These are phyloP conservation scores for Phymastichus coffea DNA, from an alignment of 1,140 invertebrate genomes.

Conservation along the genomic window DNA sequence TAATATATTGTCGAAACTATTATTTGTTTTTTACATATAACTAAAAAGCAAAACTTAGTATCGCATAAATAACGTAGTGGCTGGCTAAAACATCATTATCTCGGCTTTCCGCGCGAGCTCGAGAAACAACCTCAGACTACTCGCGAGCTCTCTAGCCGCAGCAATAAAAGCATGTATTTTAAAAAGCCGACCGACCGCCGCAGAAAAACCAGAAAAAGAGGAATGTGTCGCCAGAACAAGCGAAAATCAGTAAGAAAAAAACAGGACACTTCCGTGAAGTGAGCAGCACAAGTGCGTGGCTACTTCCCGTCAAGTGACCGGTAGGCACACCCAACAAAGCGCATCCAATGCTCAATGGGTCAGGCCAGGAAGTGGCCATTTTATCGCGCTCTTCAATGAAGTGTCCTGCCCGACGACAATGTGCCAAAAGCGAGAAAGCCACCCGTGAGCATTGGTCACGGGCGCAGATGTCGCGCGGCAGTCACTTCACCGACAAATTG, in stretches of 20 bases:
- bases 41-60: too few relatives aligned
- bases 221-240: not conserved
- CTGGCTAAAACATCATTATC: too few relatives aligned
- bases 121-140: too few relatives aligned
- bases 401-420: slow-evolving; percentile 38
- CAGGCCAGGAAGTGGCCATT: slow-evolving; percentile 45
- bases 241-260: too few relatives aligned
- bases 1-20: too few relatives aligned
- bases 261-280: slow-evolving; percentile 25
- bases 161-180: too few relatives aligned
- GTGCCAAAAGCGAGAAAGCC: slow-evolving; percentile 12
- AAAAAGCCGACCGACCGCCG: too few relatives aligned
- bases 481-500: slow-evolving; percentile 25
- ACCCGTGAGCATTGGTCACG: slow-evolving; percentile 38
- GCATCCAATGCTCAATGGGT: slow-evolving; percentile 45
- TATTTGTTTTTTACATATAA: too few relatives aligned
- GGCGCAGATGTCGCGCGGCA: slow-evolving; percentile 35
- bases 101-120: too few relatives aligned
- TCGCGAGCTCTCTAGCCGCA: too few relatives aligned
- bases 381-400: slow-evolving; percentile 16
- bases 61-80: too few relatives aligned
- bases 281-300: slow-evolving; percentile 4
- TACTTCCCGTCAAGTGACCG: slow-evolving; percentile 45
- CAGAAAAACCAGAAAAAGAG: not conserved
- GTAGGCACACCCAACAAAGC: slow-evolving; percentile 34